Base-by-base conservation (phyloP, 2,797 vertebrate species). In the Columba guinea region DNA sequence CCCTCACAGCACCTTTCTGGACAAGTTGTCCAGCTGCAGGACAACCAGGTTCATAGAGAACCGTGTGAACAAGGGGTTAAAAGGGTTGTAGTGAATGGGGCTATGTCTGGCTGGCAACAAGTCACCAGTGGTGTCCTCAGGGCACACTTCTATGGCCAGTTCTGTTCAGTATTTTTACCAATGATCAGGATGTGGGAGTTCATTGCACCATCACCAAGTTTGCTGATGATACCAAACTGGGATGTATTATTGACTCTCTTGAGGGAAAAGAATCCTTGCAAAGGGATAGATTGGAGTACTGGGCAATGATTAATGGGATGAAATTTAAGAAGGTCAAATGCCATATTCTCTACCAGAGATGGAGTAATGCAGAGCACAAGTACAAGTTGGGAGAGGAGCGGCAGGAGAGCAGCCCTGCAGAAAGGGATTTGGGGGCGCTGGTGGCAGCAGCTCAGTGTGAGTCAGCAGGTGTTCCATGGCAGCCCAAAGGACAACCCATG, bases 31-130 rank as follows among this genome's bases (percentile, higher is more conserved):
- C 20, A 79, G 3, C 53, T 48, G 51, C 22, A 30, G 39, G 13
- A 85, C 11, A 5, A 90, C 27, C 0, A 4, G 12, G 11, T 28
- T 62, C 37, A 46, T 6, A 13, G 21, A 13, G 16, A 0, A 0
- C 37, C 46, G 11, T 18, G 8, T 69, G n/a, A 85, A 79, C 30
- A 90, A 69, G 2, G 19, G 18, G 18, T 15, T 48, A 32, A 28
- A 70, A 73, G 30, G 6, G 14, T 4, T 34, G 39, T 8, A 70
- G 17, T 6, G 26, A 75, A 34, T 2, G 13, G 5, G 19, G 18
- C 68, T 73, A n/a, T 16, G 23, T 7, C 16, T 60, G 46, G 12
- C 27, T 81, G 48, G 39, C 6, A 3, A 63, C 11, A 1, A 2
- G 56, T 30, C 48, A 65, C 9, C 12, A 63, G 7, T 0, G 0